phyloP scores from a whole-genome alignment of 2,797 vertebrate genomes.

The Dendrocincla tyrannina region DNA sequence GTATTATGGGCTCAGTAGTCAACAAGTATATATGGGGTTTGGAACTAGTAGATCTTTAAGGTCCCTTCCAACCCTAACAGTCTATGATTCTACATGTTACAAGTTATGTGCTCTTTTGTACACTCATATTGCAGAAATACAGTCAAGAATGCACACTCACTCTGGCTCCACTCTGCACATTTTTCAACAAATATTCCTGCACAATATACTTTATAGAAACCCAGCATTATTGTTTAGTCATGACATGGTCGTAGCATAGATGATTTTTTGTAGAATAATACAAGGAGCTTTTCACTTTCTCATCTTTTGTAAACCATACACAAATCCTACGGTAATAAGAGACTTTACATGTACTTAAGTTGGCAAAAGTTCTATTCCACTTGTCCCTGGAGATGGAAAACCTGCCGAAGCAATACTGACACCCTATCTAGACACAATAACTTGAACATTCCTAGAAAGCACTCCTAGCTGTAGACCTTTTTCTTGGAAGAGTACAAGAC shows the following conservation, averaged over 20 bases:
- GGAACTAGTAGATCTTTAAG: background rate
- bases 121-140: background rate
- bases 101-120: background rate
- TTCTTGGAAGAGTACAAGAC: background rate
- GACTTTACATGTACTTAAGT: background rate
- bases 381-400: background rate
- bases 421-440: background rate
- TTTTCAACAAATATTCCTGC: background rate
- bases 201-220: background rate
- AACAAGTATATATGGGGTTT: background rate
- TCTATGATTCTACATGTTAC: background rate
- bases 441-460: background rate
- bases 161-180: accelerated
- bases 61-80: background rate
- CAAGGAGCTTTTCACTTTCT: background rate
- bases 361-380: background rate
- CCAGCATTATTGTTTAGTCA: background rate
- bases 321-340: background rate
- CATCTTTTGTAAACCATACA: background rate
- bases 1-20: background rate
- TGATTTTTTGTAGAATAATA: background rate
- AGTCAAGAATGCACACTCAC: background rate
- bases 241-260: background rate
- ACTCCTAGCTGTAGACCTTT: background rate
- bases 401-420: background rate